Base-by-base conservation (phyloP, 2,888 invertebrate species). In the Agonopterix arenella region DNA sequence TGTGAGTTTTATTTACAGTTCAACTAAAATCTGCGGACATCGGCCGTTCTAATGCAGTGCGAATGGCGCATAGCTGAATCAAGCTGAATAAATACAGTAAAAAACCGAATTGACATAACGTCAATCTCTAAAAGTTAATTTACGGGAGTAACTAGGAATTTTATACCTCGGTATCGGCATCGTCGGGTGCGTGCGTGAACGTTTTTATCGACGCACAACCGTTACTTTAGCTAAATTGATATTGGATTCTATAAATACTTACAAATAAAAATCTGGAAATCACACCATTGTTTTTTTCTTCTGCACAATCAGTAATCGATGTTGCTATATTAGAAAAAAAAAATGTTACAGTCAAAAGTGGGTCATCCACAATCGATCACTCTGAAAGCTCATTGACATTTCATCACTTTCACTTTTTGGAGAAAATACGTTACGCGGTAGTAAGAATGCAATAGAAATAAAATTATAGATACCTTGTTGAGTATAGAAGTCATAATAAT, bases 231-330 rank as follows among this genome's bases (percentile, higher is more conserved):
- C 70, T 72, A 73, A 76, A 83, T 79, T 80, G 77, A 74, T 80
- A 81, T 75, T 73, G 70, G 73, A 84, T 83, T 88, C 89, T 86
- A 86, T 84, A 83, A 88, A 88, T 89, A 89, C 89, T 89, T 88
- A 89, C 89, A 89, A 88, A 89, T 88, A 86, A 89, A 88, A 89
- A 83, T 88, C 88, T 86, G 85, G 85, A 89, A 53, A 85, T 89
- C 84, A 89, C 89, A 89, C 89, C 89, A 89, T 89, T 89, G 89
- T 89, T 89, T 89, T 52, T 88, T 88, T 85, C 85, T 82, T 81
- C 84, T 84, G 82, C 85, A 84, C 82, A 84, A 84, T 84, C 83
- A 83, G 84, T 76, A 72, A 73, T 67, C 70, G 67, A 72, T 84
- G 84, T 85, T 85, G 77, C 85, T 67, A 80, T 58, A 70, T 64